Percentiles rank a stretch among this genome's conserved stretches.
phyloP scores from a whole-genome alignment of 2,797 vertebrate species.

The Artibeus lituratus region DNA sequence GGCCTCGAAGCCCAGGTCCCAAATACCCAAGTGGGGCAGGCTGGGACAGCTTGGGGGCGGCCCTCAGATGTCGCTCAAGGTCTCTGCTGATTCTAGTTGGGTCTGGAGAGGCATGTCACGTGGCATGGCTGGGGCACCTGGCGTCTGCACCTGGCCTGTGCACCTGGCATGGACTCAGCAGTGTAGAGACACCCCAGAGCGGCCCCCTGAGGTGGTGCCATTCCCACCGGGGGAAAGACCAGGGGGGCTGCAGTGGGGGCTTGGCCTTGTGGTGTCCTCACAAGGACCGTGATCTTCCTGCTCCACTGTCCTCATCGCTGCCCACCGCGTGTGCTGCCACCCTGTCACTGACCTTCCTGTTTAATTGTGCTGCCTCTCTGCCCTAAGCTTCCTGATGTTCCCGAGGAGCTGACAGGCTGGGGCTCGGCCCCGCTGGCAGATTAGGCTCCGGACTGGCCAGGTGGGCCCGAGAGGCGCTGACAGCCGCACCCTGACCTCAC shows the following conservation, averaged over 20 bases:
- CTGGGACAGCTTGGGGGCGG: not conserved
- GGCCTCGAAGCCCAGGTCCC: not conserved
- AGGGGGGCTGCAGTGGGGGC: not conserved
- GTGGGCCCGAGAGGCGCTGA: not conserved
- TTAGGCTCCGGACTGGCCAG: not conserved
- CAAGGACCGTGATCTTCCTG: accelerated
- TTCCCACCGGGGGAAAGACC: not conserved
- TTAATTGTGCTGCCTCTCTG: not conserved
- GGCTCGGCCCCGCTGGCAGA: not conserved
- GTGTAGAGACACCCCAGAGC: accelerated
- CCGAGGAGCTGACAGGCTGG: not conserved
- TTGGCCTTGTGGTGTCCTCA: not conserved
- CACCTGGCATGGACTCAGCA: too few species aligned
- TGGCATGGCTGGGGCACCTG: not conserved
- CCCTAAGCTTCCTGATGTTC: not conserved
- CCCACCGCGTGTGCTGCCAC: not conserved
- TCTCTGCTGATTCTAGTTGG: not conserved
- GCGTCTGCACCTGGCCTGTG: not conserved
- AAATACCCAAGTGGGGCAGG: not conserved
- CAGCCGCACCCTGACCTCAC: accelerated
- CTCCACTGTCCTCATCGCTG: not conserved
- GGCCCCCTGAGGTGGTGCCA: not conserved
- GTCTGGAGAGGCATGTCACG: not conserved
- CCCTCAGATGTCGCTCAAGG: not conserved
- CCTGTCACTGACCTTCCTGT: not conserved